Conservation (phyloP, 2,797 vertebrate genomes). For the Bovichtus diacanthus region DNA sequence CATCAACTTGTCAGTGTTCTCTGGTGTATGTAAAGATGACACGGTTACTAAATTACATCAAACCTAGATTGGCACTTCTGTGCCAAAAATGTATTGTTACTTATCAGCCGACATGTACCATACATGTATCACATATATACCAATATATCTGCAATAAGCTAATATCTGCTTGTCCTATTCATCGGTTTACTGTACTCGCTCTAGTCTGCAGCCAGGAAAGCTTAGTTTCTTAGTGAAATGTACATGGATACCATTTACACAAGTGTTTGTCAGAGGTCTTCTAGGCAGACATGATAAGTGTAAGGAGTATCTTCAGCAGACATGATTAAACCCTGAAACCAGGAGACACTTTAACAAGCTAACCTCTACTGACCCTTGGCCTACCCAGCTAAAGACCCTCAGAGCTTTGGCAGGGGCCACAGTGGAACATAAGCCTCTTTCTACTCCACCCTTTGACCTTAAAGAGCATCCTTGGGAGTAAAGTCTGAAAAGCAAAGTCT, state of each 20-base stretch:
- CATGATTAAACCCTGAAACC: constrained; percentile 43
- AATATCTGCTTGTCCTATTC: not conserved
- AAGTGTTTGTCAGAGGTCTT: constrained; percentile 39
- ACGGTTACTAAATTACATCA: not conserved
- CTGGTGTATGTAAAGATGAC: not conserved
- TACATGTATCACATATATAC: too few species aligned
- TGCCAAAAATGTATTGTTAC: not conserved
- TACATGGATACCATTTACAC: constrained; percentile 6
- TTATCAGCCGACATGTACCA: not conserved
- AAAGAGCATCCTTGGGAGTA: constrained; percentile 49
- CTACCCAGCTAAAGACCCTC: constrained; percentile 53
- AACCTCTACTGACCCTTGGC: constrained; percentile 46
- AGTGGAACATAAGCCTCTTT: constrained; percentile 69
- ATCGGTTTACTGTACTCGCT: not conserved
- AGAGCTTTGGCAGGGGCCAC: constrained; percentile 30
- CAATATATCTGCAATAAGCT: not conserved
- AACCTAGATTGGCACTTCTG: not conserved
- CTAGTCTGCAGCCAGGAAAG: not conserved
- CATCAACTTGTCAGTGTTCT: not conserved
- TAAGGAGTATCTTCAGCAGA: constrained; percentile 24
- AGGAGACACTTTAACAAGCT: constrained; percentile 42
- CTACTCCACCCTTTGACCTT: constrained; percentile 47
- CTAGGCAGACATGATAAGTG: constrained; percentile 30
- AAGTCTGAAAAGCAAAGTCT: constrained; percentile 63
- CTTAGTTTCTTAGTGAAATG: constrained; percentile 15